Conservation (phyloP, 2,797 vertebrate species). For the Amniataba percoides region DNA sequence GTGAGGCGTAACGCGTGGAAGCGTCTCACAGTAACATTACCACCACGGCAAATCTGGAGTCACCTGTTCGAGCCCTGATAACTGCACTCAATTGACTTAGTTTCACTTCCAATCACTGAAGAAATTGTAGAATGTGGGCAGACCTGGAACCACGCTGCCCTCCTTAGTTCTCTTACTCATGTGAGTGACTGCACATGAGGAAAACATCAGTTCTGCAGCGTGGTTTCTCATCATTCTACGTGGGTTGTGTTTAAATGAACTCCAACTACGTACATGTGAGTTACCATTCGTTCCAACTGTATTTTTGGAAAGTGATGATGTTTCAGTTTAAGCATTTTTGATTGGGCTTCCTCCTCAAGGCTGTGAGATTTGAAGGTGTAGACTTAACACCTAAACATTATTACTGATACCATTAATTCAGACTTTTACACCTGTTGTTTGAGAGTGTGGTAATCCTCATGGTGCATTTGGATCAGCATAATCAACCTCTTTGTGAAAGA, state of each 20-base stretch:
- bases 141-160: neutral
- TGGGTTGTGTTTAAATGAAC: neutral
- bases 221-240: neutral
- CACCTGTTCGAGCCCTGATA: neutral
- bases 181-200: neutral
- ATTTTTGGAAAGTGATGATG: neutral
- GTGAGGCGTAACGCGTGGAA: neutral
- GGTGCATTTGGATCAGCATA: neutral
- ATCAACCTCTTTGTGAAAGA: neutral
- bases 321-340: neutral
- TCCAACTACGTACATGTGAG: no score
- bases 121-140: neutral
- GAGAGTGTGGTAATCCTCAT: neutral
- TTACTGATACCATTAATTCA: neutral
- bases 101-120: neutral
- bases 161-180: neutral
- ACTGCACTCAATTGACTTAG: neutral
- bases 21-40: neutral
- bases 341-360: neutral
- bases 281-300: neutral
- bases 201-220: neutral
- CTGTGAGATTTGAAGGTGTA: neutral
- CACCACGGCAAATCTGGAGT: conserved; percentile 2
- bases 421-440: neutral
- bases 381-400: neutral